Percentiles rank a stretch among this genome's conserved stretches.
Evolutionary conservation across 2,888 invertebrate genomes (phyloP).

Genomic region (Andricus quercusramuli): DNA sequence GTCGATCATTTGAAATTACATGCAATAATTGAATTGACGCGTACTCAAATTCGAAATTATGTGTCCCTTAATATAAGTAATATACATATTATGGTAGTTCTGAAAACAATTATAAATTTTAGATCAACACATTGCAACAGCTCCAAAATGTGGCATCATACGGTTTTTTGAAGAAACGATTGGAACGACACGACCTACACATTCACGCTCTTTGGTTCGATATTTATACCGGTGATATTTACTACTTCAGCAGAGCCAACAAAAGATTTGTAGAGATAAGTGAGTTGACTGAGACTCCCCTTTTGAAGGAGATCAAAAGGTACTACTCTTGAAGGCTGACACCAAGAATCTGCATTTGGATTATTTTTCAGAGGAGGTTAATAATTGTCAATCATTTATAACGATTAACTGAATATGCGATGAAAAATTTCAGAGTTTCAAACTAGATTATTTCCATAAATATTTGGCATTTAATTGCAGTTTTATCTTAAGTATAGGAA

Average conservation of each 20-base stretch:
- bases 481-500: neutral
- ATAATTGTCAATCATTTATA: neutral
- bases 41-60: no score
- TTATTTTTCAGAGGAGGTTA: neutral
- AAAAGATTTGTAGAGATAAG: constrained; percentile 93
- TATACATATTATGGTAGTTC: neutral
- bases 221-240: constrained; percentile 97
- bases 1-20: neutral
- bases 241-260: constrained; percentile 93
- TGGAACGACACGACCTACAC: constrained; percentile 90
- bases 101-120: constrained; percentile 64
- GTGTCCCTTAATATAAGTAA: no score
- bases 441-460: neutral
- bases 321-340: constrained; percentile 85
- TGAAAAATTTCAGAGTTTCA: neutral
- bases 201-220: constrained; percentile 99
- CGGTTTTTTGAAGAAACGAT: constrained; percentile 90
- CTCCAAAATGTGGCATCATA: constrained; percentile 96
- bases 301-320: constrained; percentile 88
- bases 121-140: constrained; percentile 94
- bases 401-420: neutral
- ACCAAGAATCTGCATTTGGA: neutral
- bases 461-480: neutral
- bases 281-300: constrained; percentile 87
- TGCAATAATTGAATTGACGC: no score